These are phyloP conservation scores for Notodonta dromedarius DNA, from an alignment of 2,888 invertebrate genomes.

Conservation along the genomic window DNA sequence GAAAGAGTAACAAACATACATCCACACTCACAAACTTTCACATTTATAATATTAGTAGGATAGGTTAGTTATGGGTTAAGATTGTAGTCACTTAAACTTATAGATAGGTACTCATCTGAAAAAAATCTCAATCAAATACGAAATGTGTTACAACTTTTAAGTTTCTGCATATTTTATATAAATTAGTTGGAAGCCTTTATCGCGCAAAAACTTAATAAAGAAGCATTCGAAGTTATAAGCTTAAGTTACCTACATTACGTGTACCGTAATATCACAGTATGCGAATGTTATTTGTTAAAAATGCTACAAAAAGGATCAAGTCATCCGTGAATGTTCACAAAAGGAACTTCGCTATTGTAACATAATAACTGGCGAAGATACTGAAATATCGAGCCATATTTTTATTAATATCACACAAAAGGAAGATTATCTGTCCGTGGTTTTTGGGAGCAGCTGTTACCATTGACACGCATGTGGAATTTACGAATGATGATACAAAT, in stretches of 20 bases:
- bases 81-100: too few relatives aligned
- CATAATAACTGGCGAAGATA: conserved; percentile 71
- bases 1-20: too few relatives aligned
- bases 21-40: too few relatives aligned
- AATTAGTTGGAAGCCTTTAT: not conserved
- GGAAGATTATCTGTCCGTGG: conserved; percentile 78
- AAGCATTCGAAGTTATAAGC: conserved; percentile 4
- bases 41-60: too few relatives aligned
- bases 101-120: too few relatives aligned
- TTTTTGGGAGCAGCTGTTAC: conserved; percentile 74
- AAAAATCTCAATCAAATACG: too few relatives aligned
- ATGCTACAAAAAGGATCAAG: conserved; percentile 62
- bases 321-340: conserved; percentile 77
- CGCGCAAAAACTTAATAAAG: not conserved
- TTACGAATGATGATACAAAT: conserved; percentile 14
- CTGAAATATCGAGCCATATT: conserved; percentile 76
- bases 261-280: conserved; percentile 15
- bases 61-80: too few relatives aligned
- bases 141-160: not conserved
- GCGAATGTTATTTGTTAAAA: conserved; percentile 51
- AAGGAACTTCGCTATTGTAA: conserved; percentile 70
- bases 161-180: not conserved
- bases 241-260: conserved; percentile 3
- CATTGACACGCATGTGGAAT: conserved; percentile 23
- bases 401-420: conserved; percentile 83